Evolutionary conservation across 2,113 vertebrate species (phyloP).

Genomic region (Nipponia nippon): DNA sequence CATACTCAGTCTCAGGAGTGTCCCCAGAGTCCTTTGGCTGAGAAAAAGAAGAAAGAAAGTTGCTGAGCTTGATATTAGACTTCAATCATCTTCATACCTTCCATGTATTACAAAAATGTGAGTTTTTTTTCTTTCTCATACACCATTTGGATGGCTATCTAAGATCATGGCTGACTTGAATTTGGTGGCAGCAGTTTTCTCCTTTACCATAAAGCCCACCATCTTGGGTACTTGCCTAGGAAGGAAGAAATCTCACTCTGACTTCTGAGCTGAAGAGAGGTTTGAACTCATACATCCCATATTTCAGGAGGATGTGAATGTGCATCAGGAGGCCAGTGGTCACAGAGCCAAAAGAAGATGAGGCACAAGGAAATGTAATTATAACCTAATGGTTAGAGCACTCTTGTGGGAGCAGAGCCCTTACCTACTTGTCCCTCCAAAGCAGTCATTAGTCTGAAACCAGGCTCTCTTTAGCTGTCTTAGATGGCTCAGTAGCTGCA

Average conservation of each 20-base stretch:
- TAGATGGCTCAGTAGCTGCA: neutral
- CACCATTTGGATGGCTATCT: neutral
- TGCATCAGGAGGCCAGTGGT: neutral
- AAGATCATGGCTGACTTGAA: neutral
- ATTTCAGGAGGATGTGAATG: neutral
- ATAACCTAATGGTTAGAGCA: neutral
- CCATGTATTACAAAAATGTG: neutral
- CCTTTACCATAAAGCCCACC: neutral
- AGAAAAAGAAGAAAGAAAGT: neutral
- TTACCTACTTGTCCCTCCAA: rapidly evolving
- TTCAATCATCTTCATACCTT: neutral
- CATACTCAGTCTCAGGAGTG: neutral
- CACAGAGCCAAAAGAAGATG: neutral
- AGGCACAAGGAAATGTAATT: neutral
- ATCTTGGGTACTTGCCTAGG: neutral
- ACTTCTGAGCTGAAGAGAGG: neutral
- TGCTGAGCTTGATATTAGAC: neutral
- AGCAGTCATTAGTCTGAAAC: neutral
- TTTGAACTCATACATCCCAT: neutral
- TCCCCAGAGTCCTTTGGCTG: neutral
- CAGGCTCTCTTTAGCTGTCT: neutral
- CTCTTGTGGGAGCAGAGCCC: neutral
- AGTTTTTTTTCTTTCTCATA: rapidly evolving
- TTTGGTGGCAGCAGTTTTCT: neutral
- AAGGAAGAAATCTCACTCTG: neutral